Base-by-base conservation (phyloP, 2,797 vertebrate species). In the Artibeus lituratus region DNA sequence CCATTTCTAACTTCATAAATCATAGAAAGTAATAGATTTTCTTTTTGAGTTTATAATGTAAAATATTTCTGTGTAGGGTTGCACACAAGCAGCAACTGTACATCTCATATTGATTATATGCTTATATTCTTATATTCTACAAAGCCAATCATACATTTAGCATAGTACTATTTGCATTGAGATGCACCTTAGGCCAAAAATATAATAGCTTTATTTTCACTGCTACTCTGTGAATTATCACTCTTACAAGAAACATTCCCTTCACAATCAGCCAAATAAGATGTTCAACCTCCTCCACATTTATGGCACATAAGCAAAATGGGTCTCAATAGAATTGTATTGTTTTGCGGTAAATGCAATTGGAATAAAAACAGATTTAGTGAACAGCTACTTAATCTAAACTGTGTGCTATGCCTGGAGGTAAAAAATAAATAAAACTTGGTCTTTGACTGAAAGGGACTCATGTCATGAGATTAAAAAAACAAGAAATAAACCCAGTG, bases 391-490 rank as follows among this genome's bases (percentile, higher is more conserved):
- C 21, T 59, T 42, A 94, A 49, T 90, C 37, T 74, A 84, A 94
- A 42, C 81, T 85, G 49, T 89, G 10, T 39, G 6, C 21, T 77
- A 94, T 5, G 1, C 32, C 55, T 82, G 6, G 19, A 93, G 22
- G 85, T 73, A 95, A 42, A 91, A 88, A 96, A 78, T 55, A 89
- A 91, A 76, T 22, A 92, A 94, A n/a, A 93, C 10, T 37, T 80
- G 16, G n/a, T 76, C 47, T 70, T 87, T 91, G 16, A 29, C 51
- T 73, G 76, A 84, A 73, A 81, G 16, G 12, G 10, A 44, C 5
- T 87, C 32, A 76, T 5, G 88, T 83, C 1, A 0, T 10, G 86
- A 92, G 39, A 42, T 29, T 70, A 70, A 59, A 83, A 87, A 94
- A 78, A 78, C 16, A 92, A 89, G 15, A 73, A 78, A 70, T 12